phyloP scores from a whole-genome alignment of 2,113 vertebrate genomes.

The Engystomops pustulosus region DNA sequence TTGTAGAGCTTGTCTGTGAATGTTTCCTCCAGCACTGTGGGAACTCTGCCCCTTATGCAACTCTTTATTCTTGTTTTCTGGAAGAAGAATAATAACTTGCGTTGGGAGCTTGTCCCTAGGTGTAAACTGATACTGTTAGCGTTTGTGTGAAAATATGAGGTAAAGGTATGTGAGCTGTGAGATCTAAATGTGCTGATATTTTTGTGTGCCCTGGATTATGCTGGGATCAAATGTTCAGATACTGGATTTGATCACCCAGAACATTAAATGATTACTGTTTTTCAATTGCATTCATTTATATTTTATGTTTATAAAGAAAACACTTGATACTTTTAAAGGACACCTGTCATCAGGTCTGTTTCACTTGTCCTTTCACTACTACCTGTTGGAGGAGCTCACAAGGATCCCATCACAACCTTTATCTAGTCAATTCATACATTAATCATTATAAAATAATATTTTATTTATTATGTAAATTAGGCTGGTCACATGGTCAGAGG shows the following conservation, averaged over 20 bases:
- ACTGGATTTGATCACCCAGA: not conserved
- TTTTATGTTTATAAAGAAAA: no score
- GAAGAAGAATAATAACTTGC: not conserved
- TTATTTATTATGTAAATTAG: no score
- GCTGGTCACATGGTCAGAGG: no score
- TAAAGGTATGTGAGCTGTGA: conserved; percentile 2
- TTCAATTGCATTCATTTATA: no score
- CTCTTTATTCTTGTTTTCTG: not conserved
- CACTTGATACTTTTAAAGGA: no score
- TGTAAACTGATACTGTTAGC: conserved; percentile 39
- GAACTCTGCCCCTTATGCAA: not conserved
- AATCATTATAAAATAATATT: no score
- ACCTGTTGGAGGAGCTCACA: no score
- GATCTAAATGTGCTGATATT: conserved; percentile 7
- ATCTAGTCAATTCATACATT: no score
- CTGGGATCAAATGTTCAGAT: not conserved
- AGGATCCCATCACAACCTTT: no score
- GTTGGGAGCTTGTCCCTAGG: not conserved
- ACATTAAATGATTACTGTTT: not conserved
- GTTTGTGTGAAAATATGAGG: conserved; percentile 33
- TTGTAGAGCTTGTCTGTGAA: no score
- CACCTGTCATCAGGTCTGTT: no score
- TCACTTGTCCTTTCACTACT: no score
- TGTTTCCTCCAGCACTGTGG: not conserved
- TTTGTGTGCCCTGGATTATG: not conserved